Evolutionary conservation across 2,888 invertebrate genomes (phyloP).

Genomic region (Plebejus melissa): DNA sequence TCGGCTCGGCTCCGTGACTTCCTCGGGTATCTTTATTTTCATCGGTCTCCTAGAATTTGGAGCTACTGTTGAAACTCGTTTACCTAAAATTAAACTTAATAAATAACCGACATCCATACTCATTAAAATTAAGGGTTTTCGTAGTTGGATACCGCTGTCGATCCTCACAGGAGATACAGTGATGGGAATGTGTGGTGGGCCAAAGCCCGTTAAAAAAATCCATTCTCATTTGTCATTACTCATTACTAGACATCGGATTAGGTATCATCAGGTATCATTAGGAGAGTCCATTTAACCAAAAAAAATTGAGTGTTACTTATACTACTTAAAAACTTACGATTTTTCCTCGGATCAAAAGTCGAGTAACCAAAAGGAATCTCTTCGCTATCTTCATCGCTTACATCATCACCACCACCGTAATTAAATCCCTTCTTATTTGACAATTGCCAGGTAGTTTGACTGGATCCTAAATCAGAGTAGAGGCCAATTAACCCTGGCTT

Average conservation of each 20-base stretch:
- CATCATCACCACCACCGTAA: conserved; percentile 41
- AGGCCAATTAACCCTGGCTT: conserved; percentile 62
- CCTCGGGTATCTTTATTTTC: conserved; percentile 46
- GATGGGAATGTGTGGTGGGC: too few species aligned
- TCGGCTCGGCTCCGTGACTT: conserved; percentile 38
- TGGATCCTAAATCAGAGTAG: conserved; percentile 56
- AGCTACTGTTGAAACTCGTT: conserved; percentile 34
- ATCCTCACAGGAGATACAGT: too few species aligned
- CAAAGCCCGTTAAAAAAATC: too few species aligned
- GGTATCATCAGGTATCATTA: too few species aligned
- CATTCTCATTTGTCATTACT: too few species aligned
- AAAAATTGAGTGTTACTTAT: too few species aligned
- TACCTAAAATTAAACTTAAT: conserved; percentile 36
- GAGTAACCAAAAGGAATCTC: conserved; percentile 56
- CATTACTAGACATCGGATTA: too few species aligned
- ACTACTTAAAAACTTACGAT: conserved; percentile 14
- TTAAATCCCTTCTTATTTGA: conserved; percentile 42
- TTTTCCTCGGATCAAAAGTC: conserved; percentile 64
- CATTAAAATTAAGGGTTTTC: not conserved
- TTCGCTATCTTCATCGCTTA: conserved; percentile 47
- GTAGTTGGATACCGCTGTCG: too few species aligned
- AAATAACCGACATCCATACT: not conserved
- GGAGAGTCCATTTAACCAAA: too few species aligned
- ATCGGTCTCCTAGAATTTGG: conserved; percentile 43
- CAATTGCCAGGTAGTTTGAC: conserved; percentile 46